phyloP scores from a whole-genome alignment of 2,888 invertebrate genomes.

The Meandrusa payeni region DNA sequence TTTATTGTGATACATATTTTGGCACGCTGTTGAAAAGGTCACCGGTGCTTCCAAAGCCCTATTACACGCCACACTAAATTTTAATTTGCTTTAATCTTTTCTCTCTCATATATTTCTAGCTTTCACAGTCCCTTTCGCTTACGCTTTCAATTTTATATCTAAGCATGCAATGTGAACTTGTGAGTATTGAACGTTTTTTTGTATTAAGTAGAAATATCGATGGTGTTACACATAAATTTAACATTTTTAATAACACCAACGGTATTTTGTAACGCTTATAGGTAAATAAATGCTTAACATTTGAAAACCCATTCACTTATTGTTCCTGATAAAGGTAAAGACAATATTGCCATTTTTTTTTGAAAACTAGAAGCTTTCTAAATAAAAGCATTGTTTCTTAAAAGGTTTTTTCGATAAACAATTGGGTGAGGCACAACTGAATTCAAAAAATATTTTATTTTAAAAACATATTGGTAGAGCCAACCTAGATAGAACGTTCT shows the following conservation, averaged over 20 bases:
- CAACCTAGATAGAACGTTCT: too few relatives aligned
- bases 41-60: conserved; percentile 39
- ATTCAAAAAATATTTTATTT: too few relatives aligned
- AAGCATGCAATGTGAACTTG: conserved; percentile 31
- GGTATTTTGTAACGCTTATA: conserved; percentile 1
- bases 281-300: neutral
- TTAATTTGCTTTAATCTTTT: conserved; percentile 25
- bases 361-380: conserved; percentile 5
- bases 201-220: conserved; percentile 4
- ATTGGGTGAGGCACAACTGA: too few relatives aligned
- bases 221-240: conserved; percentile 12
- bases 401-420: too few relatives aligned
- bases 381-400: conserved; percentile 20
- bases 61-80: conserved; percentile 30
- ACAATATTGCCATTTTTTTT: conserved; percentile 1
- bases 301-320: conserved; percentile 3
- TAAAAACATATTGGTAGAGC: too few relatives aligned
- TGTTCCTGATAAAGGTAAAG: conserved; percentile 6
- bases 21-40: conserved; percentile 41
- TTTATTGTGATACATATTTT: conserved; percentile 27
- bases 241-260: neutral
- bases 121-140: conserved; percentile 37
- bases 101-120: conserved; percentile 27
- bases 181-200: conserved; percentile 25
- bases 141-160: conserved; percentile 35